Base-by-base conservation (phyloP, 2,797 vertebrate genomes). In the Xyrichtys novacula region DNA sequence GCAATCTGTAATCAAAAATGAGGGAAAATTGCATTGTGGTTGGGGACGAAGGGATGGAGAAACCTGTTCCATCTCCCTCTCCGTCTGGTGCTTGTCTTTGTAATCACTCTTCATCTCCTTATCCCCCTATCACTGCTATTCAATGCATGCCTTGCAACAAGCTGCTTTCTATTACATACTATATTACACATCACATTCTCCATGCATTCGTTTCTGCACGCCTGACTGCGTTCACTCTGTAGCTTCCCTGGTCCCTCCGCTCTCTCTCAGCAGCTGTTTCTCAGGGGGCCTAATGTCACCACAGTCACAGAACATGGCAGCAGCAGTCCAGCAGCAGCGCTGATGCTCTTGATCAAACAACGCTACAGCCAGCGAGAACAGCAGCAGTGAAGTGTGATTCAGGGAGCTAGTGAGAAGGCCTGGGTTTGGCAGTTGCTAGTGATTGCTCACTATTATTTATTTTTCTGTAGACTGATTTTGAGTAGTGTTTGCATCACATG, bases 1-100 rank as follows among this genome's bases (percentile, higher is more conserved):
- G 83, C 83, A 77, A 81, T 85, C 84, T 88, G 82, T 89, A 84
- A 88, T 91, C 80, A 88, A 76, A 90, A 85, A 88, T 79, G 72
- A 79, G 70, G 76, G 75, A 74, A 86, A 80, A 90, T 83, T 84
- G 72, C 73, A 77, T 85, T 76, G 80, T 43, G 58, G 42, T 3
- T 40, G 66, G 56, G 34, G 59, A 31, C 23, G 19, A 49, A 44
- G 55, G 66, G 63, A 42, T 15, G 44, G 49, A 25, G 47, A 58
- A 43, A 36, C 2, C 54, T 74, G 50, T 12, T 25, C 22, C 12
- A n/a, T n/a, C 23, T 48, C 55, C 65, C 58, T 50, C 31, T 85
- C 71, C 14, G 29, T 67, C 73, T 75, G 7, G 3, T 48, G 40
- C 65, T 60, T 47, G 65, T 66, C 49, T 28, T 26, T 46, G 14